A percentile compares a stretch with the other conserved stretches of the same genome.
phyloP scores from a whole-genome alignment of 2,113 vertebrate species.

The Tetrao urogallus region DNA sequence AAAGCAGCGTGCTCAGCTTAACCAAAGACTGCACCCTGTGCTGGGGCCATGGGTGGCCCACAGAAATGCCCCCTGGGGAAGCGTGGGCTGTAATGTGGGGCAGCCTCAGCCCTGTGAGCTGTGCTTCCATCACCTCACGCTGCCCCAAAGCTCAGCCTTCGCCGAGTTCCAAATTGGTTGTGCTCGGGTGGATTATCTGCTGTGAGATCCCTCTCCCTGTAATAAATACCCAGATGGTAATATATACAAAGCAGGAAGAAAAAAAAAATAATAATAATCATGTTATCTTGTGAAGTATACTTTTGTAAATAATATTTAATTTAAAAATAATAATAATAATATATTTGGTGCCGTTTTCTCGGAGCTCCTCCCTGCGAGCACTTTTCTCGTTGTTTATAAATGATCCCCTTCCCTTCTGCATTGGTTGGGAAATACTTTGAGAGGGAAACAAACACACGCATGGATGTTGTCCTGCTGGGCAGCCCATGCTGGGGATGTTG shows the following conservation, averaged over 20 bases:
- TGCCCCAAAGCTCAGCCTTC: conserved; percentile 27
- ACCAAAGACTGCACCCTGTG: conserved; percentile 73
- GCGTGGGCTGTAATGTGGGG: background rate
- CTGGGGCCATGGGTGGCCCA: background rate
- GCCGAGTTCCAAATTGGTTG: background rate
- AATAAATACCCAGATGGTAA: conserved; percentile 71
- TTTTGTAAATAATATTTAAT: conserved; percentile 86
- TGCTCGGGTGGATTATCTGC: conserved; percentile 8
- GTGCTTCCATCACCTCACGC: background rate
- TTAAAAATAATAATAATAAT: conserved; percentile 77
- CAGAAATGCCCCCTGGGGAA: background rate
- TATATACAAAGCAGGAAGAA: conserved; percentile 60
- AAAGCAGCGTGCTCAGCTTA: conserved; percentile 19
- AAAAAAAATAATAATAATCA: background rate
- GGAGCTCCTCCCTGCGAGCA: conserved; percentile 78
- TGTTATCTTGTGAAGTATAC: conserved; percentile 72
- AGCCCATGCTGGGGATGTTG: no score
- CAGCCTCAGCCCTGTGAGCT: background rate
- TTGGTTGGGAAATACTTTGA: conserved; percentile 69
- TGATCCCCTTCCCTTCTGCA: conserved; percentile 66
- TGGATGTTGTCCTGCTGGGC: background rate
- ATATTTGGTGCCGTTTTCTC: conserved; percentile 85
- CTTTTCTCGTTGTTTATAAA: conserved; percentile 69
- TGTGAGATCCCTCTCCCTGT: conserved; percentile 51
- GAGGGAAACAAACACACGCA: conserved; percentile 71